Evolutionary conservation across 1,140 invertebrate species (phyloP).

Genomic region (Babylonia areolata): DNA sequence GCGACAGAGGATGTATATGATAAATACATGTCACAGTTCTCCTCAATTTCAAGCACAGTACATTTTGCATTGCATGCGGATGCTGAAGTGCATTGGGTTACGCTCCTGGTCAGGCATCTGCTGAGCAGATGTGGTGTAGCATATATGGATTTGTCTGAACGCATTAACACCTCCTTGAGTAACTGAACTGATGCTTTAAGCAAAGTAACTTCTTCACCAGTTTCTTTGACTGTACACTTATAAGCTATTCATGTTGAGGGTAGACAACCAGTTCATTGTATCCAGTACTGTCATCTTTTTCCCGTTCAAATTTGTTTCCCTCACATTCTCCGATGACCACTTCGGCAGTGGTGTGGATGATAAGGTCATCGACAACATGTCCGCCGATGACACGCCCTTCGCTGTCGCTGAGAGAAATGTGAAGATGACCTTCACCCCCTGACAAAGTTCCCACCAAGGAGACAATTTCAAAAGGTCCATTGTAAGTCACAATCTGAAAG

Average conservation of each 20-base stretch:
- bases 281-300: conserved; percentile 68
- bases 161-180: too few species aligned
- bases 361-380: conserved; percentile 76
- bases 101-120: too few species aligned
- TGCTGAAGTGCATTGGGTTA: too few species aligned
- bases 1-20: too few species aligned
- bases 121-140: too few species aligned
- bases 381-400: conserved; percentile 75
- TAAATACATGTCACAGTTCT: too few species aligned
- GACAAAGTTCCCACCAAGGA: conserved; percentile 76
- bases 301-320: conserved; percentile 66
- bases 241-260: neutral
- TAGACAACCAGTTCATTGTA: conserved; percentile 73
- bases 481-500: conserved; percentile 43
- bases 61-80: too few species aligned
- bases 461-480: conserved; percentile 75
- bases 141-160: too few species aligned
- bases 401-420: conserved; percentile 73
- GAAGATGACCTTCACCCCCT: conserved; percentile 74
- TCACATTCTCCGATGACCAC: conserved; percentile 73
- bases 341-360: conserved; percentile 77
- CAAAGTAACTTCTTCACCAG: too few species aligned
- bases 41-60: too few species aligned
- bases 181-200: too few species aligned
- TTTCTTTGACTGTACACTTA: too few species aligned